Percentiles rank a stretch among this genome's conserved stretches.
These are phyloP conservation scores for Diuraphis noxia DNA, from an alignment of 1,140 invertebrate genomes.

Conservation along the genomic window DNA sequence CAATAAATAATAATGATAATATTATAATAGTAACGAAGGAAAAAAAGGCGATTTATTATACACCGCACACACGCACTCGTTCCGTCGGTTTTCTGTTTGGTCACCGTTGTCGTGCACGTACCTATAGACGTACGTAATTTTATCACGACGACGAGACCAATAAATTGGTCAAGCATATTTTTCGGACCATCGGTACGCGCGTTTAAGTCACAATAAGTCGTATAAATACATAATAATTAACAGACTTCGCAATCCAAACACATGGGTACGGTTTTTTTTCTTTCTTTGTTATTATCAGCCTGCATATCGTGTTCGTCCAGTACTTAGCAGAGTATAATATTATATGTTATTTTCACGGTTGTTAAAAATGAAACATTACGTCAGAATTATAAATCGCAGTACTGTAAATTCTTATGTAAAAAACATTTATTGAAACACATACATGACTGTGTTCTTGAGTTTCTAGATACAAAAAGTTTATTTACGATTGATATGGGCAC, in stretches of 20 bases:
- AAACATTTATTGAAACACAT: not conserved
- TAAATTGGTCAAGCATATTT: not conserved
- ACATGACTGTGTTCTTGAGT: not conserved
- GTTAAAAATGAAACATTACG: not conserved
- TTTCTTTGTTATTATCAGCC: not conserved
- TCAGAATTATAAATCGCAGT: not conserved
- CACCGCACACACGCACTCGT: not conserved
- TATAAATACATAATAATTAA: not conserved
- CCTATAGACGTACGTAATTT: not conserved
- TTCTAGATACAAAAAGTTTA: not conserved
- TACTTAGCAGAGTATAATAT: too few species aligned
- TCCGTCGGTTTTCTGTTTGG: not conserved
- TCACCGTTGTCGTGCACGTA: not conserved
- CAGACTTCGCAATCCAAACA: not conserved
- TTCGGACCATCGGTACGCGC: not conserved
- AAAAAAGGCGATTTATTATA: not conserved
- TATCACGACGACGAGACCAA: not conserved
- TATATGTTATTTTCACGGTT: not conserved
- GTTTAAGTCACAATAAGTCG: not conserved
- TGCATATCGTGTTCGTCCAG: too few species aligned
- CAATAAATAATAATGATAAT: slow-evolving; percentile 21
- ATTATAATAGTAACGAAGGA: not conserved
- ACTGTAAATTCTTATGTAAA: too few species aligned
- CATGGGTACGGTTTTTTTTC: not conserved
- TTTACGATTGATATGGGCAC: not conserved